A percentile compares a stretch with the other conserved stretches of the same genome.
phyloP scores from a whole-genome alignment of 1,140 invertebrate genomes.

The Hylaeus volcanicus region DNA sequence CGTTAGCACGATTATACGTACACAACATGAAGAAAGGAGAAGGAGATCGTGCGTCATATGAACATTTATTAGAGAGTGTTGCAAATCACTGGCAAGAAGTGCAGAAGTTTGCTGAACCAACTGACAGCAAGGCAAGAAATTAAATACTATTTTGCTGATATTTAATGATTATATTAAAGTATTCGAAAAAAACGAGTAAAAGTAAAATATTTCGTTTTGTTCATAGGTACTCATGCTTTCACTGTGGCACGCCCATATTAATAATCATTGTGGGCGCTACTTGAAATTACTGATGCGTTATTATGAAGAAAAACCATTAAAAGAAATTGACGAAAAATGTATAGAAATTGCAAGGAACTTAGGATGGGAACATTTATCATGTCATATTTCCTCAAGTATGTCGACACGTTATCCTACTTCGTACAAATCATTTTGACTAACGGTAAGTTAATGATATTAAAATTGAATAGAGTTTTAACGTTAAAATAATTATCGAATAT shows the following conservation, averaged over 20 bases:
- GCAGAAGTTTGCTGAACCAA: slow-evolving; percentile 89
- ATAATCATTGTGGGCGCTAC: slow-evolving; percentile 90
- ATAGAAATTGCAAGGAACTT: slow-evolving; percentile 84
- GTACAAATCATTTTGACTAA: slow-evolving; percentile 84
- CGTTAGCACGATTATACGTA: slow-evolving; percentile 85
- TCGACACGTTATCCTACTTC: slow-evolving; percentile 85
- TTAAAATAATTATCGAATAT: neutral
- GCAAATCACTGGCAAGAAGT: slow-evolving; percentile 86
- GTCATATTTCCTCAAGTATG: slow-evolving; percentile 81
- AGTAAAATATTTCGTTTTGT: slow-evolving; percentile 36
- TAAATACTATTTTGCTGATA: slow-evolving; percentile 85
- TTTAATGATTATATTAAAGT: slow-evolving; percentile 17
- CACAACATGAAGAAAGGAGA: slow-evolving; percentile 70
- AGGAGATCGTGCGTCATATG: slow-evolving; percentile 66
- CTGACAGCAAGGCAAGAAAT: slow-evolving; percentile 86
- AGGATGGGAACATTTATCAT: slow-evolving; percentile 86
- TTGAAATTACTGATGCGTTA: slow-evolving; percentile 88
- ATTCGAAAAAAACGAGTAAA: neutral
- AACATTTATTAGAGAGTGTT: slow-evolving; percentile 82
- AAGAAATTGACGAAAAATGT: slow-evolving; percentile 88
- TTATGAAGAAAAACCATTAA: slow-evolving; percentile 88
- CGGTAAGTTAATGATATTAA: slow-evolving; percentile 48
- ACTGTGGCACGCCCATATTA: slow-evolving; percentile 89
- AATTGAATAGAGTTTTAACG: neutral
- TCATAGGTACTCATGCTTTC: slow-evolving; percentile 86